Percentiles rank a stretch among this genome's conserved stretches.
These are phyloP conservation scores for Passer domesticus DNA, from an alignment of 2,113 vertebrate genomes.

Conservation along the genomic window DNA sequence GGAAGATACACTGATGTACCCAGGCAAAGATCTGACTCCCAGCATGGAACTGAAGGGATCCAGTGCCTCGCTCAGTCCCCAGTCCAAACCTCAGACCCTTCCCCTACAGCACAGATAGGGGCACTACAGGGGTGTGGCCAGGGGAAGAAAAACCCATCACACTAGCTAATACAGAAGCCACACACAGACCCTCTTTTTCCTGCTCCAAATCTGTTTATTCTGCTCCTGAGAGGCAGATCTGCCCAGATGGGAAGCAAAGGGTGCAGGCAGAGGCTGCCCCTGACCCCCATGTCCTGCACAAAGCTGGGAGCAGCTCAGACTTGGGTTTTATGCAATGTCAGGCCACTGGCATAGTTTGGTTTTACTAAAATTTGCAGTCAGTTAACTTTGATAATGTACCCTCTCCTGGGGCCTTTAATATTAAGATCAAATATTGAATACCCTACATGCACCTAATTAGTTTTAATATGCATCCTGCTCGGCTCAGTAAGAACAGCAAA, in stretches of 20 bases:
- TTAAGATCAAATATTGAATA: conserved; percentile 41
- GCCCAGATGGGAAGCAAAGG: neutral
- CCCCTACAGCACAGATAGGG: no score
- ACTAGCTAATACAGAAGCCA: neutral
- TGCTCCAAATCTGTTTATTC: neutral
- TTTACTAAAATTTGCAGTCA: neutral
- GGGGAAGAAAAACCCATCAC: neutral
- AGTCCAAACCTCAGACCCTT: neutral
- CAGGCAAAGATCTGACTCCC: neutral
- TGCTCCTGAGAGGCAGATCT: neutral
- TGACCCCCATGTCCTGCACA: accelerated
- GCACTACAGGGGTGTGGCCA: accelerated
- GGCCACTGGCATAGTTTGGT: neutral
- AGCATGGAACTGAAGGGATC: neutral
- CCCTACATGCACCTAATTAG: conserved; percentile 35
- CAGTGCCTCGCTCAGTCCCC: neutral
- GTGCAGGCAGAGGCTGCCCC: neutral
- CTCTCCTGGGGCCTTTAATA: conserved; percentile 32
- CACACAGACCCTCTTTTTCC: no score
- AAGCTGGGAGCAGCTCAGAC: accelerated
- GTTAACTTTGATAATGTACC: conserved; percentile 3
- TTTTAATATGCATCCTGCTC: conserved; percentile 6
- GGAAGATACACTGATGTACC: neutral
- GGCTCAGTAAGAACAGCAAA: neutral
- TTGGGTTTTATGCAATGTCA: neutral